Evolutionary conservation across 2,797 vertebrate species (phyloP).

Genomic region (Streptopelia turtur): DNA sequence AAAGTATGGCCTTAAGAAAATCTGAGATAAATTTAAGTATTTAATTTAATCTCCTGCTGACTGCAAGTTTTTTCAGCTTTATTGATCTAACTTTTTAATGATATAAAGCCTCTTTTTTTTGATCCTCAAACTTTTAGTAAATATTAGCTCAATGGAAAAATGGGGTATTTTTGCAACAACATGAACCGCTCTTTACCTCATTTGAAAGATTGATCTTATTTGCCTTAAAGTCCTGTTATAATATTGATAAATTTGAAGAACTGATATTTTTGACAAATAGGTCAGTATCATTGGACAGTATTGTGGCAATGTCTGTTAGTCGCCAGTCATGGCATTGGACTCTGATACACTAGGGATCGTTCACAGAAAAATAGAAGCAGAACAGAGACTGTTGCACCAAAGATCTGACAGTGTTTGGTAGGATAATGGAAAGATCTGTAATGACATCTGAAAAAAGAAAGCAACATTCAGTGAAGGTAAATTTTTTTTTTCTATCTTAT

Average conservation of each 20-base stretch:
- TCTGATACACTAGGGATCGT: fast-evolving
- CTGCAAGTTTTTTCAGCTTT: neutral
- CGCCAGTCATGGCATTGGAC: neutral
- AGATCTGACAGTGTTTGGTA: neutral
- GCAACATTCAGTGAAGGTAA: too few relatives aligned
- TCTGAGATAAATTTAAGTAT: neutral
- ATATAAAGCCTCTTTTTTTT: neutral
- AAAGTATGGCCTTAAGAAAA: conserved; percentile 43
- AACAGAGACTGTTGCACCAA: neutral
- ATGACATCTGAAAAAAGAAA: neutral
- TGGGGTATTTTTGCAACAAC: neutral
- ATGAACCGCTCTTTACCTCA: neutral
- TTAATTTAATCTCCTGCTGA: neutral
- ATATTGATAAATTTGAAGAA: neutral
- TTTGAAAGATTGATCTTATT: neutral
- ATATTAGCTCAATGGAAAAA: neutral
- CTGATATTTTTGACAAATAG: neutral
- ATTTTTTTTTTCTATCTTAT: neutral
- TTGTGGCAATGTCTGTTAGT: neutral
- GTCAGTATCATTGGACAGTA: neutral
- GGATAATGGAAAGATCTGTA: neutral
- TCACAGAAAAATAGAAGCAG: neutral
- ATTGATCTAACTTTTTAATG: neutral
- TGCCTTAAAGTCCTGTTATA: neutral
- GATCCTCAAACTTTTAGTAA: neutral